Base-by-base conservation (phyloP, 1,140 invertebrate species). In the Charaxes varanes region DNA sequence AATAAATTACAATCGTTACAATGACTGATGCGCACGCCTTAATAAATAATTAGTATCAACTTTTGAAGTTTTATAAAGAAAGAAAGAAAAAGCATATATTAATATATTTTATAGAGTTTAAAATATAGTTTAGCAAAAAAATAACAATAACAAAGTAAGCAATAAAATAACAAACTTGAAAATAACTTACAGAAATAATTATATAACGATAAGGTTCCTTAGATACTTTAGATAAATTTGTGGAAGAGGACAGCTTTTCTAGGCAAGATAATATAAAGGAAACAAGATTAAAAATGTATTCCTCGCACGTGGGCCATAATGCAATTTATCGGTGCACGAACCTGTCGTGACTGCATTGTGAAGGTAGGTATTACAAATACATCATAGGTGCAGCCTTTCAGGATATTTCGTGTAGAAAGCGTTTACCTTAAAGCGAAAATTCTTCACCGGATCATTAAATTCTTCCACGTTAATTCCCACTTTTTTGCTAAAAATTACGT, bases 221-320 rank as follows among this genome's bases (percentile, higher is more conserved):
- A 14, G 26, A 11, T 13, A 30, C 6, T 10, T 10, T 14, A 32
- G 37, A 52, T 38, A 34, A 42, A 32, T 47, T 41, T 53, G 41
- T 44, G 22, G 42, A 40, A 53, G 42, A 51, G 35, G 62, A 49
- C 44, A 62, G 57, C 62, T 64, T 74, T 64, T 53, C 69, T 68
- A 61, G 70, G 62, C 57, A 34, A 66, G 62, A 69, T 72, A 67
- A 70, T 76, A 69, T 67, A 72, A 74, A 79, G 69, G 70, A 73
- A 76, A 79, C 70, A 70, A 70, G 78, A 82, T 82, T 82, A 82
- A 82, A 82, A 79, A 77, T 77, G 68, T 76, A 81, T 79, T 79
- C 77, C 38, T 47, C 57, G 66, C 74, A 81, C 77, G 74, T 77
- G 74, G 70, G 67, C 64, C 53, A 62, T 81, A 79, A 81, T 78